phyloP scores from a whole-genome alignment of 2,888 invertebrate genomes.

The Nudaria mundana region DNA sequence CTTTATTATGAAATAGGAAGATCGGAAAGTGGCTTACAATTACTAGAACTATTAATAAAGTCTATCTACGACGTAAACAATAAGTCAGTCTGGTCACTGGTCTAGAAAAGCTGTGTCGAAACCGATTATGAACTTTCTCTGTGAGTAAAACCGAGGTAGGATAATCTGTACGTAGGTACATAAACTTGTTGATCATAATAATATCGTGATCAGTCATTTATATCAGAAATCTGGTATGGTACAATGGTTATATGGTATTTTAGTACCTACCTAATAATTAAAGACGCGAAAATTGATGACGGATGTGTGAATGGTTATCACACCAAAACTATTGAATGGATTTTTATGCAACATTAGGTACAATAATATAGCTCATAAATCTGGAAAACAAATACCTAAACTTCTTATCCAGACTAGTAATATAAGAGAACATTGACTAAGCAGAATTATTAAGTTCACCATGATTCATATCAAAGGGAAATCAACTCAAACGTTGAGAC shows the following conservation, averaged over 20 bases:
- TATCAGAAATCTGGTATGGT: too few relatives aligned
- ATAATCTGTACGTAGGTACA: too few relatives aligned
- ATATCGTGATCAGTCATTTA: not conserved
- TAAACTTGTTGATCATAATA: not conserved
- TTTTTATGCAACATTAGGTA: too few relatives aligned
- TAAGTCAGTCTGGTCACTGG: slow-evolving; percentile 36
- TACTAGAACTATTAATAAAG: slow-evolving; percentile 31
- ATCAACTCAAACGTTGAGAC: too few relatives aligned
- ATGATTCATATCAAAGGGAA: not conserved
- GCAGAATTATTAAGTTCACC: not conserved
- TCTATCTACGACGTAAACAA: slow-evolving; percentile 33
- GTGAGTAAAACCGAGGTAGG: slow-evolving; percentile 39
- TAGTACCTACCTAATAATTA: too few relatives aligned
- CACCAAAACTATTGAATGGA: too few relatives aligned
- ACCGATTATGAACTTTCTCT: slow-evolving; percentile 52
- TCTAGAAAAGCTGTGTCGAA: slow-evolving; percentile 30
- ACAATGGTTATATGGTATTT: too few relatives aligned
- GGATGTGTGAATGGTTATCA: too few relatives aligned
- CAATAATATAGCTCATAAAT: too few relatives aligned
- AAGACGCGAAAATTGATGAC: too few relatives aligned
- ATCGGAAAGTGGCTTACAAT: slow-evolving; percentile 26
- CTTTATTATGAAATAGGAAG: slow-evolving; percentile 16
- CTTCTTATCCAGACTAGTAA: too few relatives aligned
- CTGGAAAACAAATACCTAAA: too few relatives aligned
- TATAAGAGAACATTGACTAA: not conserved